These are phyloP conservation scores for Achroia grisella DNA, from an alignment of 1,140 invertebrate species.

Conservation along the genomic window DNA sequence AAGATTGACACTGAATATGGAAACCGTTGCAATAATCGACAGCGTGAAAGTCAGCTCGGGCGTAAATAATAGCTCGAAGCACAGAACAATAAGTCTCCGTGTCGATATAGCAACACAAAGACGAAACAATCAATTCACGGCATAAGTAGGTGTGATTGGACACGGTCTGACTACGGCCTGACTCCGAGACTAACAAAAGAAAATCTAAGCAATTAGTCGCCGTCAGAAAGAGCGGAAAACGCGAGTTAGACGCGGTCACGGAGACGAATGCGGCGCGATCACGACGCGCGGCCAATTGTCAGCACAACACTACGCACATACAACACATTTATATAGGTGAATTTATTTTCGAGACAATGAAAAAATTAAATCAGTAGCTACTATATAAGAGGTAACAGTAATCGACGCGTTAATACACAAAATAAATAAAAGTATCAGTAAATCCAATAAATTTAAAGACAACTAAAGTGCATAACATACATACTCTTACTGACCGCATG, in stretches of 20 bases:
- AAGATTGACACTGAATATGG: conserved; percentile 20
- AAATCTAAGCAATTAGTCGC: conserved; percentile 73
- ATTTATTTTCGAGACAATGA: too few relatives aligned
- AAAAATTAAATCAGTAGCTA: too few relatives aligned
- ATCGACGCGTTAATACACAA: too few relatives aligned
- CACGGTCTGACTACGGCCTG: conserved; percentile 52
- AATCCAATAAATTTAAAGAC: too few relatives aligned
- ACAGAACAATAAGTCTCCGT: conserved; percentile 60
- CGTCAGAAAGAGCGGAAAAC: conserved; percentile 71
- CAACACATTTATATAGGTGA: too few relatives aligned
- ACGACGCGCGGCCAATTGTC: conserved; percentile 16
- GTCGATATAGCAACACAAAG: conserved; percentile 65
- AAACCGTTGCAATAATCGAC: conserved; percentile 54
- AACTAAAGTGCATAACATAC: too few relatives aligned
- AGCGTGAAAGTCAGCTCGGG: conserved; percentile 53
- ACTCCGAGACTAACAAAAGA: conserved; percentile 70
- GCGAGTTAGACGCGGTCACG: conserved; percentile 67
- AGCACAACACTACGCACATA: too few relatives aligned
- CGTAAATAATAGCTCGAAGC: conserved; percentile 53
- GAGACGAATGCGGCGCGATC: conserved; percentile 36
- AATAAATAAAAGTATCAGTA: too few relatives aligned
- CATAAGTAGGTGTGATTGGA: conserved; percentile 69
- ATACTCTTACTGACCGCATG: too few relatives aligned
- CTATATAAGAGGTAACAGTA: too few relatives aligned
- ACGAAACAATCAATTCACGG: conserved; percentile 70